Conservation (phyloP, 2,113 vertebrate genomes). For the Semicossyphus pulcher region DNA sequence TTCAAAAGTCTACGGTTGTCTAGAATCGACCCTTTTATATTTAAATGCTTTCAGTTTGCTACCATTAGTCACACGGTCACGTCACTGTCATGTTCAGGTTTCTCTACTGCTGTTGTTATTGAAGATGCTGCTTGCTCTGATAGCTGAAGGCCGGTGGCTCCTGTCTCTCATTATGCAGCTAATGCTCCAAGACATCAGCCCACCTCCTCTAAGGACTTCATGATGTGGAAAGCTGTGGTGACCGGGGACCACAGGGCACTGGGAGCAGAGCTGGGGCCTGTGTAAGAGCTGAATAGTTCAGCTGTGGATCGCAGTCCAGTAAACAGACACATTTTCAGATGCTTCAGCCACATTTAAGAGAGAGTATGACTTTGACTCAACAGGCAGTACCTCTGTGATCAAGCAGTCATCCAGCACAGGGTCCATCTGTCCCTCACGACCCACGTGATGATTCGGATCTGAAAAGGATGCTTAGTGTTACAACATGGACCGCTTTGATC, state of each 20-base stretch:
- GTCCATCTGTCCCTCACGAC: slow-evolving; percentile 5
- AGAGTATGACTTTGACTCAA: slow-evolving; percentile 10
- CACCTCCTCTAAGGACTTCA: slow-evolving; percentile 51
- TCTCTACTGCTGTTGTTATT: neutral
- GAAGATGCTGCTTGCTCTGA: slow-evolving; percentile 8
- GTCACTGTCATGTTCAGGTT: neutral
- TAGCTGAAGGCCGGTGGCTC: slow-evolving; percentile 16
- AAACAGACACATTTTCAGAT: slow-evolving; percentile 17
- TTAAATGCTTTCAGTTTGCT: too few relatives aligned
- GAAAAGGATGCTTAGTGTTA: slow-evolving; percentile 46
- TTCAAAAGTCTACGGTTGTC: too few relatives aligned
- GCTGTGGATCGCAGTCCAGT: slow-evolving; percentile 20
- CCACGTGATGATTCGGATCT: slow-evolving; percentile 21
- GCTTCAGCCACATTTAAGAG: slow-evolving; percentile 4
- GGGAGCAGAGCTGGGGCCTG: neutral
- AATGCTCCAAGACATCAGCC: slow-evolving; percentile 14
- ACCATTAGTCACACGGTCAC: too few relatives aligned
- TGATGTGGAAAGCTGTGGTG: slow-evolving; percentile 61
- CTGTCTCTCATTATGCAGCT: slow-evolving; percentile 50
- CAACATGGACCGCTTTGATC: slow-evolving; percentile 69
- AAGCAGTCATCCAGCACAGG: neutral
- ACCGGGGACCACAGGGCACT: slow-evolving; percentile 49
- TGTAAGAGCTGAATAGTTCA: slow-evolving; percentile 33
- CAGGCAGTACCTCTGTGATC: slow-evolving; percentile 21
- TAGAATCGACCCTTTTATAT: too few relatives aligned